Evolutionary conservation across 2,113 vertebrate species (phyloP), one percentile per base, ranked within the genome.

Genomic region (Onychorhynchus coronatus): DNA sequence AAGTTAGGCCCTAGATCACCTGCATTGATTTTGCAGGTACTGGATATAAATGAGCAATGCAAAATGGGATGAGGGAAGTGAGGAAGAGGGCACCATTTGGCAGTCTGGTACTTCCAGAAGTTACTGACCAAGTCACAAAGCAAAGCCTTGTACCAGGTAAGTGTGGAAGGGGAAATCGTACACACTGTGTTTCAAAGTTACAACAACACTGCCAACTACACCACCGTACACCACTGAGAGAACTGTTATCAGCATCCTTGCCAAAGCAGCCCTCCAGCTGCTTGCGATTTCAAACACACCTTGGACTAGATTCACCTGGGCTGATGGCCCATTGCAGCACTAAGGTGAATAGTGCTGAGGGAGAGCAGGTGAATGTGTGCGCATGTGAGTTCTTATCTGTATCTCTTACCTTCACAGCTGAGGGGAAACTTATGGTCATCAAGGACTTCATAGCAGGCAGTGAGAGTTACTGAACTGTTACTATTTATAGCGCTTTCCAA

Each of bases 261-360:
- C 44, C 71, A 53, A 46, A 53, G 35, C 50, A 85, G 25, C 35
- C 12, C 2, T 3, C 24, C 18, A 56, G 1, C 27, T 49, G 59
- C 42, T 33, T 8, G 65, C 53, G 70, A 30, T 35, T 81, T 41
- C 50, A 63, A 49, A 33, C n/a, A 46, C 20, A 28, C 8, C 31
- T n/a, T 30, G 41, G 62, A 4, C 6, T 22, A 37, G 20, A n/a
- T 65, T 55, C 11, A 4, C 25, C 2, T 14, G 4, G 6, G 44
- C 58, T 15, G 28, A 12, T 15, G 52, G 18, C 50, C 27, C 9
- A 3, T 18, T 1, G 5, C 0, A 0, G 41, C 68, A n/a, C 31
- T 18, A 24, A 37, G 14, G 11, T 25, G 50, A 18, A 11, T 23
- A 11, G 28, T 15, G 1, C 68, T 0, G 2, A 35, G 21, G 5